Base-by-base conservation (phyloP, 2,888 invertebrate species). In the Willowsia nigromaculata region DNA sequence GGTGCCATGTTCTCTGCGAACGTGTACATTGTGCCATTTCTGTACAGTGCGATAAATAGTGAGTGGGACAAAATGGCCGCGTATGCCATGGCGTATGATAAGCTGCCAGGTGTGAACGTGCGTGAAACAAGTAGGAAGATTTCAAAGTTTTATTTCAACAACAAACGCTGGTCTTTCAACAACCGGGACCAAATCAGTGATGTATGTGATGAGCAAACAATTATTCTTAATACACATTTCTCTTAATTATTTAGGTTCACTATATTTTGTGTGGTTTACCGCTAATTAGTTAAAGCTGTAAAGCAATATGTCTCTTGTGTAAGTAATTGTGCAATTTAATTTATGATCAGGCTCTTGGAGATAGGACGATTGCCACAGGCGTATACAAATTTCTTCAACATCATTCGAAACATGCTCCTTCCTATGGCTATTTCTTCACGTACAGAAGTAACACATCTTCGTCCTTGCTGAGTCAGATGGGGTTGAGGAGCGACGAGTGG, bases 321-420 rank as follows among this genome's bases (percentile, higher is more conserved):
- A 27, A 7, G 11, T 62, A 22, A 27, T 25, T 11, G 25, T 27
- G 27, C 15, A 13, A 22, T 27, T 30, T 27, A 18, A n/a, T n/a
- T n/a, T 40, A 33, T 43, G 43, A 47, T 43, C 47, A 91, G 90
- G 90, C 83, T 43, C 85, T 91, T 25, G 91, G 91, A 37, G 91
- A 91, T 53, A 84, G 91, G 9, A 85, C 81, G 6, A 83, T 91
- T 25, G 65, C 83, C 11, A 85, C 87, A 50, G 91, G 91, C 22
- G 88, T 90, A 0, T 76, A 90, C 76, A 88, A 89, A 62, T 88
- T 89, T 0, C 86, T 91, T 43, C 89, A 89, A 33, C 74, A 76
- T 15, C 91, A 91, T 33, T 91, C 91, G 25, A 68, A 80, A 15
- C 37, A 91, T 1, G 91, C 91, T 11, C 88, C 91, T 2, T 89